A percentile compares a stretch with the other conserved stretches of the same genome.
phyloP scores from a whole-genome alignment of 2,797 vertebrate species.

The Typhlichthys eigenmanni region DNA sequence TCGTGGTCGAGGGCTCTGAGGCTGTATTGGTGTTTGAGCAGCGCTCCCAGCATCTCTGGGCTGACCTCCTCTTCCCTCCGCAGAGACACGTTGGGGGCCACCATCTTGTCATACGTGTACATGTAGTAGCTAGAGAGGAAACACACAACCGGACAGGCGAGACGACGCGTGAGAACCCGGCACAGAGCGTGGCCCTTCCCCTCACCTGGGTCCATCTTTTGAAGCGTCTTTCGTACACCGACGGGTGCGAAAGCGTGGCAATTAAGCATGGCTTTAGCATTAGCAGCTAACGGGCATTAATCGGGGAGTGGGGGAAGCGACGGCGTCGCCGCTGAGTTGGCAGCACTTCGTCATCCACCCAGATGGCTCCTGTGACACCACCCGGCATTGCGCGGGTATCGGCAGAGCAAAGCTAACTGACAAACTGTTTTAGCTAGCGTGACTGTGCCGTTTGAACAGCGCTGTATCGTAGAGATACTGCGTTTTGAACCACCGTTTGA shows the following conservation, averaged over 20 bases:
- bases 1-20: conserved; percentile 60
- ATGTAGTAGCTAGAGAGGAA: conserved; percentile 86
- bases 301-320: too few species aligned
- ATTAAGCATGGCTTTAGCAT: too few species aligned
- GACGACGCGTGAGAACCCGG: conserved; percentile 1
- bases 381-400: conserved; percentile 10
- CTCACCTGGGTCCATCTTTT: too few species aligned
- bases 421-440: conserved; percentile 15
- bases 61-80: conserved; percentile 74
- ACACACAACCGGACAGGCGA: not conserved
- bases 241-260: too few species aligned
- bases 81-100: conserved; percentile 93
- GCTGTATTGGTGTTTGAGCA: conserved; percentile 80
- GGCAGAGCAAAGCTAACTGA: conserved; percentile 1
- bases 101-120: conserved; percentile 96
- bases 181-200: not conserved
- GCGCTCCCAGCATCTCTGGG: conserved; percentile 69
- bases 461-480: conserved; percentile 47
- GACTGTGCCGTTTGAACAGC: conserved; percentile 21
- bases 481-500: conserved; percentile 59
- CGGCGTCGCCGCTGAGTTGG: not conserved
- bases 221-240: too few species aligned
- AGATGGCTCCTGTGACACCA: conserved; percentile 15
- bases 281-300: too few species aligned
- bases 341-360: conserved; percentile 3